A percentile compares a stretch with the other conserved stretches of the same genome.
Conservation (phyloP, 2,888 invertebrate species). For the Agrochola circellaris region DNA sequence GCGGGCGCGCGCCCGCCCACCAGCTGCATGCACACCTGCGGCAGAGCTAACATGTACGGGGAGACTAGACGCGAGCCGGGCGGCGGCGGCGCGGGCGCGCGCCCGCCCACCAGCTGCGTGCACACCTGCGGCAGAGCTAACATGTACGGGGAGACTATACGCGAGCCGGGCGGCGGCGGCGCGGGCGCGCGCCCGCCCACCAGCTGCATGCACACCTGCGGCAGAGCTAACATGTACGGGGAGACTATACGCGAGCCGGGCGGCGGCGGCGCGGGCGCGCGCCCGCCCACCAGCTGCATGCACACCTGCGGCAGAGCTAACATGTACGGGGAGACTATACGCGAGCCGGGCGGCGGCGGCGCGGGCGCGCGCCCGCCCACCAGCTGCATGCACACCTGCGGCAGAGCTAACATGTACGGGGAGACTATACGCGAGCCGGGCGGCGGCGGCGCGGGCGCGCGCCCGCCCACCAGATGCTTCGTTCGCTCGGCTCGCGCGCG, state of each 20-base stretch:
- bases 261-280: slow-evolving; percentile 79
- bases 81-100: slow-evolving; percentile 79
- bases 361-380: too few species aligned
- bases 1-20: slow-evolving; percentile 83
- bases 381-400: too few species aligned
- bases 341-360: too few species aligned
- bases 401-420: too few species aligned
- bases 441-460: too few species aligned
- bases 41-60: background rate
- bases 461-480: too few species aligned
- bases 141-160: background rate
- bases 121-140: slow-evolving; percentile 78
- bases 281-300: slow-evolving; percentile 85
- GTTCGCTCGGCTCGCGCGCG: slow-evolving; percentile 1
- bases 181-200: slow-evolving; percentile 83
- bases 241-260: slow-evolving; percentile 53
- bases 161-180: slow-evolving; percentile 73
- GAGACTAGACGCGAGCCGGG: slow-evolving; percentile 53
- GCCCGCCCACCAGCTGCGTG: slow-evolving; percentile 85
- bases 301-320: slow-evolving; percentile 78
- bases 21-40: slow-evolving; percentile 84
- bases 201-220: slow-evolving; percentile 84
- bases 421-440: too few species aligned
- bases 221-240: background rate
- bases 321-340: background rate